Conservation (phyloP, 2,797 vertebrate genomes). For the Sarcophilus harrisii region DNA sequence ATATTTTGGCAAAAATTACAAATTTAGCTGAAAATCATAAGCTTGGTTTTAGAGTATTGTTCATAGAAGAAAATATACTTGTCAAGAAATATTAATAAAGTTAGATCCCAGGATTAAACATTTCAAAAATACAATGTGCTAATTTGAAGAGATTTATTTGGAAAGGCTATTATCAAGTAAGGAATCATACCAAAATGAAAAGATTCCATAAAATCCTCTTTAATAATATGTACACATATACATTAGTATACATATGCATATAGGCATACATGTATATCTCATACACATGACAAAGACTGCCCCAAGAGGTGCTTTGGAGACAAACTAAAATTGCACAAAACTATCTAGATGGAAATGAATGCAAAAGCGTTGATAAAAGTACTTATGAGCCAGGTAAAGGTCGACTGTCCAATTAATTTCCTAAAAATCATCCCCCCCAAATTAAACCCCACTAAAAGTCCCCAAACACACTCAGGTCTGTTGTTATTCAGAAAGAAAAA, state of each 20-base stretch:
- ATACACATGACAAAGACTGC: background rate
- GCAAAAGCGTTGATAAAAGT: background rate
- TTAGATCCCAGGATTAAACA: background rate
- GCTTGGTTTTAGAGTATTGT: slow-evolving; percentile 30
- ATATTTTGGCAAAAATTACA: background rate
- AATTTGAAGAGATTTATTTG: slow-evolving; percentile 10
- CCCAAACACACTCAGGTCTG: too few relatives aligned
- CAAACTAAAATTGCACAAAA: slow-evolving; percentile 25
- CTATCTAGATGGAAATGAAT: background rate
- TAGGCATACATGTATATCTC: background rate
- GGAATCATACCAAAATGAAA: slow-evolving; percentile 1
- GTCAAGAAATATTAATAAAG: slow-evolving; percentile 12
- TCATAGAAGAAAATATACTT: slow-evolving; percentile 22
- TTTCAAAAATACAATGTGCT: slow-evolving; percentile 15
- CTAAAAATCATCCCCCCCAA: background rate
- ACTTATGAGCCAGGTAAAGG: background rate
- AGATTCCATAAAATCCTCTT: background rate
- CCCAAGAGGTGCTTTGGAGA: background rate
- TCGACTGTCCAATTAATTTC: background rate
- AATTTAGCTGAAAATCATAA: slow-evolving; percentile 28
- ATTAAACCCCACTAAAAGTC: background rate
- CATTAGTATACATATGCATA: background rate
- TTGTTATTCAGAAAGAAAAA: background rate
- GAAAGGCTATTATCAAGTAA: slow-evolving; percentile 41
- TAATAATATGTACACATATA: background rate